Evolutionary conservation across 2,113 vertebrate genomes (phyloP), one percentile per base, ranked within the genome.

Genomic region (Otocyon megalotis): DNA sequence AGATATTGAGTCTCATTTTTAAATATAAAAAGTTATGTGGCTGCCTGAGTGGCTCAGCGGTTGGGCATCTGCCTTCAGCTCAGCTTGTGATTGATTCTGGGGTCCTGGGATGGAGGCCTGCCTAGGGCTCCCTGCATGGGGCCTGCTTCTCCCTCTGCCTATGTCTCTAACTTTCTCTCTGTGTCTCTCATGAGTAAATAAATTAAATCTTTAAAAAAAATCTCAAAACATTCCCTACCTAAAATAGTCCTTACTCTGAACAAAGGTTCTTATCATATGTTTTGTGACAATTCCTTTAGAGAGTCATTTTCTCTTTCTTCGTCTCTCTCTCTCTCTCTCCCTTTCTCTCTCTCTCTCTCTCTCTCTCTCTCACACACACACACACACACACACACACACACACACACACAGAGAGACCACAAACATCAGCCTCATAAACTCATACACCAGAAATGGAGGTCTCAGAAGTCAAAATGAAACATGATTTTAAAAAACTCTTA

Each of bases 191-290:
- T 43, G 43, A 43, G 43, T 43, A 43, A 43, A 43, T 43, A 43
- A 43, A 43, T 43, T 43, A 43, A 43, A 43, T 43, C 43, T 43
- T 43, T 43, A 43, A 43, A 43, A 43, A 88, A 87, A 88, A 53
- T 88, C 24, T 80, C 67, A 58, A 76, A 79, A 86, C 50, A 69
- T 43, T 43, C 43, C 43, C 22, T 92, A 93, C 35, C 26, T 96
- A 58, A 97, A 96, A 94, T 62, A 92, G 32, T 88, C 9, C 71
- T 85, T 62, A 92, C 60, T 91, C 22, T 86, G 77, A 95, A 87
- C 4, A 54, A 93, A 91, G 7, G 53, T 90, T 96, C 22, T 94
- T 14, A 92, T 71, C 54, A 30, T 85, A 58, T 22, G 8, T 93
- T 15, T 56, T 48, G 86, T 79, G 11, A 6, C 7, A 62, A 19